Base-by-base conservation (phyloP, 64 coral and sea anemone species). In the Porites lutea region DNA sequence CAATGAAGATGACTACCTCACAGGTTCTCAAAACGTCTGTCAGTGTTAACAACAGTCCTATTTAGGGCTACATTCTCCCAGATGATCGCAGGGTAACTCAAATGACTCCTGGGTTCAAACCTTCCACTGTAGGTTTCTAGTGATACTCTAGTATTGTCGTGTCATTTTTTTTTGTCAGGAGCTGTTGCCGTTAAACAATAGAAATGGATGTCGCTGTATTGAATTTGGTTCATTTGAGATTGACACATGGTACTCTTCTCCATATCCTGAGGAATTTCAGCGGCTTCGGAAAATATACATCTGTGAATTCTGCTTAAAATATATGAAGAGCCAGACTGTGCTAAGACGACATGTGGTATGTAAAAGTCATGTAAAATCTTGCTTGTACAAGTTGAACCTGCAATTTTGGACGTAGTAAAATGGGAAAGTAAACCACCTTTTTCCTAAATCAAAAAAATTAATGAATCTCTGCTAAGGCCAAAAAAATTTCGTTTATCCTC, bases 231-330 rank as follows among this genome's bases (percentile, higher is more conserved):
- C 60, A 6, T 96, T 84, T 78, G 97, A 99, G 52, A 94, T 99
- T 57, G 91, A 95, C 48, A 95, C 97, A 1, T 99, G 97, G 97
- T 99, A 99, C 55, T 96, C 97, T 0, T 99, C 97, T 1, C 97
- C 97, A 6, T 99, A 96, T 83, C 97, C 97, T 1, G 94, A 99
- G 58, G 97, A 99, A 65, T 99, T 84, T 72, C 94, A 95, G 22
- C 88, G 94, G 52, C 78, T 99, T 5, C 92, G 92, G 46, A 99
- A 89, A 68, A 95, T 99, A 67, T 99, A 99, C 88, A 78, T 99
- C 6, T 99, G 97, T 89, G 97, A 99, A 83, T 99, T 99, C 86
- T 99, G 97, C n/a, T 91, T 99, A 3, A 99, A 99, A 74, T 99
- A 99, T 53, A 95, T 95, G 81, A 99, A 96, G 52, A 99, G 97